Conservation (phyloP, 2,797 vertebrate genomes). For the Glossophaga mutica region DNA sequence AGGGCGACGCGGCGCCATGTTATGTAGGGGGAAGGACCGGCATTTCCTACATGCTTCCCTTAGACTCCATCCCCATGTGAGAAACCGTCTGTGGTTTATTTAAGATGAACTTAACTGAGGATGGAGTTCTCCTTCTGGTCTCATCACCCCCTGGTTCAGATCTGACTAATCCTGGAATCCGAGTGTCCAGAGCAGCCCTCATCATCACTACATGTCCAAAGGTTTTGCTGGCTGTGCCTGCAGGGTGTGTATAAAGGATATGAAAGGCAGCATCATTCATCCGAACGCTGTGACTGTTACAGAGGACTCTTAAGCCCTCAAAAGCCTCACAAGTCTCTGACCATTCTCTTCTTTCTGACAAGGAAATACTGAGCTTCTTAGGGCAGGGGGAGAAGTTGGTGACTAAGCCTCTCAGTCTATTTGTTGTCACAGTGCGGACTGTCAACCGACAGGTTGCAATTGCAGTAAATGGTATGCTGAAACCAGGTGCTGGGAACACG, state of each 20-base stretch:
- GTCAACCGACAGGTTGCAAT: background rate
- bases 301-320: background rate
- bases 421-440: background rate
- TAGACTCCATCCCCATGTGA: background rate
- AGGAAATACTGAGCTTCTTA: background rate
- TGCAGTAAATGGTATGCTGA: background rate
- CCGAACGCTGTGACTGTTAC: background rate
- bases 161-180: background rate
- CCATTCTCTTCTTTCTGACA: background rate
- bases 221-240: fast-evolving
- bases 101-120: background rate
- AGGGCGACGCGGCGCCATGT: background rate
- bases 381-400: background rate
- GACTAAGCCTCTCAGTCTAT: background rate
- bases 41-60: background rate
- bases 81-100: background rate
- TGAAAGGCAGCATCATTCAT: background rate
- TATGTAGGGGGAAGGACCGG: background rate
- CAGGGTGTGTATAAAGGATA: background rate
- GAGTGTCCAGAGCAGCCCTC: background rate
- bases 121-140: background rate
- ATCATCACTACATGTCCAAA: background rate
- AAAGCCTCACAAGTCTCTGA: background rate
- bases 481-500: background rate
- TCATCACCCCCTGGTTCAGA: background rate